Evolutionary conservation across 2,113 vertebrate species (phyloP).

Genomic region (Sciurus niger): DNA sequence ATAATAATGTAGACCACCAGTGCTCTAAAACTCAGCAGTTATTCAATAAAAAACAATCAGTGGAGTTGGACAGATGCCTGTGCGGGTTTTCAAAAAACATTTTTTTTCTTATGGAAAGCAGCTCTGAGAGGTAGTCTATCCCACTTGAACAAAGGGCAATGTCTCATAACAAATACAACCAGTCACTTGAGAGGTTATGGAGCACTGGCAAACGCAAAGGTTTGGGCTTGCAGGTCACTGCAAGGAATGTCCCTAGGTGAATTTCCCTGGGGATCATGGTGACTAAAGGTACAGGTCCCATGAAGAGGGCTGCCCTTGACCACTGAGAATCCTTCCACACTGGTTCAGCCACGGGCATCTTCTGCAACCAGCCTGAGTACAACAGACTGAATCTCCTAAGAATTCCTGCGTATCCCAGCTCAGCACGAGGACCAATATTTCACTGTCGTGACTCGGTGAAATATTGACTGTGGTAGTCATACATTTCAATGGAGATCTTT

Average conservation of each 20-base stretch:
- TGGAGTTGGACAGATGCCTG: not conserved
- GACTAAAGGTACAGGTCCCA: not conserved
- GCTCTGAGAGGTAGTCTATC: not conserved
- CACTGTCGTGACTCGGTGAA: not conserved
- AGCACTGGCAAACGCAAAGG: not conserved
- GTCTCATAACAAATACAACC: slow-evolving; percentile 11
- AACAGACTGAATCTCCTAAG: not conserved
- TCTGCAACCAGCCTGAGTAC: not conserved
- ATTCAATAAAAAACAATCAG: slow-evolving; percentile 21
- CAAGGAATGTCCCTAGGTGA: not conserved
- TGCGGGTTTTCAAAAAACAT: not conserved
- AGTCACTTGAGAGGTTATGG: not conserved
- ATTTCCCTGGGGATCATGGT: not conserved
- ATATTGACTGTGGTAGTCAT: not conserved
- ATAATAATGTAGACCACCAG: slow-evolving; percentile 47
- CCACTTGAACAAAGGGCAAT: not conserved
- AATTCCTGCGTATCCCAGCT: not conserved
- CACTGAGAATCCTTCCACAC: not conserved
- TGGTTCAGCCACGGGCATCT: not conserved
- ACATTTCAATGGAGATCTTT: not conserved
- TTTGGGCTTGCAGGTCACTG: not conserved
- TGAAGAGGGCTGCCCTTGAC: not conserved
- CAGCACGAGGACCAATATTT: not conserved
- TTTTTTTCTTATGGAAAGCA: not conserved
- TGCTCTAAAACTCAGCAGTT: slow-evolving; percentile 10